These are phyloP conservation scores for Zaprionus gabonicus DNA, from an alignment of 1,140 invertebrate species.

Conservation along the genomic window DNA sequence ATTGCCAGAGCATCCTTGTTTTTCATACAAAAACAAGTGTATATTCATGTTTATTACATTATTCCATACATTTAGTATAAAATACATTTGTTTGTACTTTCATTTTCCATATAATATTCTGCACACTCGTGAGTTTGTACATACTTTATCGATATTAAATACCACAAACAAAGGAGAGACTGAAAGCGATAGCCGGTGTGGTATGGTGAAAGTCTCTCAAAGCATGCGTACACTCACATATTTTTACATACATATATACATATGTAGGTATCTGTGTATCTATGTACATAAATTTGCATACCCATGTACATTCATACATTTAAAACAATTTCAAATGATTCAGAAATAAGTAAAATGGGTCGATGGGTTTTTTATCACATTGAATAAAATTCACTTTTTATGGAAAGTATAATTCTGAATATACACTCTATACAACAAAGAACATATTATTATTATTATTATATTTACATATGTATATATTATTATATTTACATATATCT, in stretches of 20 bases:
- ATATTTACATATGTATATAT: background rate
- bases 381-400: background rate
- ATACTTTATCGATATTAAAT: background rate
- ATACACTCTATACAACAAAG: background rate
- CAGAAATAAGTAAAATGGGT: background rate
- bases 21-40: background rate
- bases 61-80: background rate
- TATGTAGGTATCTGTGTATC: background rate
- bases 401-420: background rate
- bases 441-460: background rate
- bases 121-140: background rate
- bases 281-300: background rate
- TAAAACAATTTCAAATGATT: background rate
- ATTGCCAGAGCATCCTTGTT: background rate
- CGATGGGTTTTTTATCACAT: background rate
- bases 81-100: background rate
- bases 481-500: conserved; percentile 2
- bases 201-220: conserved; percentile 6
- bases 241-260: background rate
- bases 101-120: background rate
- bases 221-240: background rate
- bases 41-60: background rate
- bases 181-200: background rate
- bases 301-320: background rate
- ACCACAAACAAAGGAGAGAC: background rate